Percentiles rank a stretch among this genome's conserved stretches.
phyloP scores from a whole-genome alignment of 2,888 invertebrate species.

The Tipula vernalis region DNA sequence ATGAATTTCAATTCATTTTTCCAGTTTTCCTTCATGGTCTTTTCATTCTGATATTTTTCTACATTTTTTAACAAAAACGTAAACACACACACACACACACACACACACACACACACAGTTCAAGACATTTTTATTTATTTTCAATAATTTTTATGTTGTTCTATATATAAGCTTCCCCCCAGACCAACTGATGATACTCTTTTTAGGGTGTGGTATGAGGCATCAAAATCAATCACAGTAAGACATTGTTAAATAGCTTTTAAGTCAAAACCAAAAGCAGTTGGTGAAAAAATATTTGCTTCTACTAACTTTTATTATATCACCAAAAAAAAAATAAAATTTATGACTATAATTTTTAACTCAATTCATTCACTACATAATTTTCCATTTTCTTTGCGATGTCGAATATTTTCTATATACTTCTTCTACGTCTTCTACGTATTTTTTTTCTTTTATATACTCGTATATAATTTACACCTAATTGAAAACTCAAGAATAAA shows the following conservation, averaged over 20 bases:
- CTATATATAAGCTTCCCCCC: neutral
- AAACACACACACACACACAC: neutral
- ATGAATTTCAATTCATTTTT: neutral
- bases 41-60: neutral
- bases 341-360: neutral
- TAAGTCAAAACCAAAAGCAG: neutral
- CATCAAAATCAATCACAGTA: neutral
- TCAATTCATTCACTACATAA: neutral
- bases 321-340: neutral
- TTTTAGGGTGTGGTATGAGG: neutral
- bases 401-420: neutral
- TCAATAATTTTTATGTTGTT: neutral
- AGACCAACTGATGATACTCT: neutral
- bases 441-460: neutral
- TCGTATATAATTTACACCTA: neutral
- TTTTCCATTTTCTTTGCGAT: neutral
- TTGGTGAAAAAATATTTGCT: neutral
- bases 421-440: neutral
- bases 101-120: neutral
- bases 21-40: neutral
- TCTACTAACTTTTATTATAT: neutral
- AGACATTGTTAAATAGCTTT: neutral
- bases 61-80: neutral
- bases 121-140: neutral
- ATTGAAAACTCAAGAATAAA: slow-evolving; percentile 4